These are phyloP conservation scores for Axis porcinus DNA, from an alignment of 2,113 vertebrate species.

Conservation along the genomic window DNA sequence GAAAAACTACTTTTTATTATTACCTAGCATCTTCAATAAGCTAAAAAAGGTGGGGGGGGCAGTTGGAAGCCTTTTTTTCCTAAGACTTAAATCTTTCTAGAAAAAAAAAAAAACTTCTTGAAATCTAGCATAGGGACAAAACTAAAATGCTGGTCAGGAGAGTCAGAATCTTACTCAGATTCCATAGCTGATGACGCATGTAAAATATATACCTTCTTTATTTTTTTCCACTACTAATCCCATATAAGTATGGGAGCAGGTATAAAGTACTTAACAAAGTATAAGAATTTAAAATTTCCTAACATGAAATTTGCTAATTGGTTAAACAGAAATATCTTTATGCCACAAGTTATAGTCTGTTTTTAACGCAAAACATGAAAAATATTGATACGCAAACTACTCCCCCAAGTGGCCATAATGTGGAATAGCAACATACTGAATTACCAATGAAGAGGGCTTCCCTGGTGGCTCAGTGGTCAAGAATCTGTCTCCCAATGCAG, in stretches of 20 bases:
- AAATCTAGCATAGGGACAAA: neutral
- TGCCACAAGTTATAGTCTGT: neutral
- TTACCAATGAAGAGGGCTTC: neutral
- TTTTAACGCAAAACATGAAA: neutral
- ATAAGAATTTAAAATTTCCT: conserved; percentile 9
- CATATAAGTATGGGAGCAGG: neutral
- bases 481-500: neutral
- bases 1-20: neutral
- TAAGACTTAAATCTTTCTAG: neutral
- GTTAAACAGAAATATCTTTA: neutral
- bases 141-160: neutral
- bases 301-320: neutral
- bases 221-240: neutral
- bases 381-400: neutral
- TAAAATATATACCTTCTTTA: neutral
- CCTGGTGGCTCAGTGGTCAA: neutral
- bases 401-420: neutral
- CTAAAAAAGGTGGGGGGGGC: neutral
- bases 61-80: neutral
- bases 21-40: neutral
- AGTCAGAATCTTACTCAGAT: neutral
- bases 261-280: neutral
- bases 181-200: neutral
- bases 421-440: neutral
- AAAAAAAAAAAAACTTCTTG: neutral